Base-by-base conservation (phyloP, 1,140 invertebrate species). In the Ganaspis sp. region DNA sequence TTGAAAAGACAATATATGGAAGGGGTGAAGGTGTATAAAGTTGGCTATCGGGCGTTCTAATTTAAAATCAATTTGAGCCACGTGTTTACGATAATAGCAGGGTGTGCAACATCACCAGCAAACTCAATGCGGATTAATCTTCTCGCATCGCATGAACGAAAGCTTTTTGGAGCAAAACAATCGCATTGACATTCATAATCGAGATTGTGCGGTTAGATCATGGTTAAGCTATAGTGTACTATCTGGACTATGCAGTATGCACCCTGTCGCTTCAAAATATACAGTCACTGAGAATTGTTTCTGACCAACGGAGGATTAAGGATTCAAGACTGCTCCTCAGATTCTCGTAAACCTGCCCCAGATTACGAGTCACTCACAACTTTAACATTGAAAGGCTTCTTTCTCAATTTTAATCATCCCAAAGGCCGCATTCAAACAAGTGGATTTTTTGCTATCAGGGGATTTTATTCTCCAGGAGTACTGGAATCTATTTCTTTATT, bases 101-200 rank as follows among this genome's bases (percentile, higher is more conserved):
- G 38, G 34, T 77, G 73, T 83, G 85, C 86, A 86, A 86, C 81
- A 75, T 73, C 64, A 73, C 64, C 70, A 29, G 53, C 76, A 76
- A 73, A 53, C 78, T 81, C 77, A 72, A 77, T 75, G 77, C 69
- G 75, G 80, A 82, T 87, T 87, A 81, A 75, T 81, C 77, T 74
- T 70, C 58, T 42, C 73, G 74, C 73, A 83, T 78, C 78, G 69
- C 26, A 69, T 45, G 15, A n/a, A 29, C n/a, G 53, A 54, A 70
- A 72, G 69, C 77, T 71, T 49, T n/a, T 45, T 38, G 42, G 71
- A 26, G 73, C 82, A 78, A 81, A 82, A 86, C 82, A 79, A 79
- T 86, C 78, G 76, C 84, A 84, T 87, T 82, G 82, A 83, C 82
- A 84, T 86, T 86, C 81, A 87, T 86, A 85, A 85, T 81, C 76